Evolutionary conservation across 2,888 invertebrate genomes (phyloP), one percentile per base, ranked within the genome.

Genomic region (Pammene aurita): DNA sequence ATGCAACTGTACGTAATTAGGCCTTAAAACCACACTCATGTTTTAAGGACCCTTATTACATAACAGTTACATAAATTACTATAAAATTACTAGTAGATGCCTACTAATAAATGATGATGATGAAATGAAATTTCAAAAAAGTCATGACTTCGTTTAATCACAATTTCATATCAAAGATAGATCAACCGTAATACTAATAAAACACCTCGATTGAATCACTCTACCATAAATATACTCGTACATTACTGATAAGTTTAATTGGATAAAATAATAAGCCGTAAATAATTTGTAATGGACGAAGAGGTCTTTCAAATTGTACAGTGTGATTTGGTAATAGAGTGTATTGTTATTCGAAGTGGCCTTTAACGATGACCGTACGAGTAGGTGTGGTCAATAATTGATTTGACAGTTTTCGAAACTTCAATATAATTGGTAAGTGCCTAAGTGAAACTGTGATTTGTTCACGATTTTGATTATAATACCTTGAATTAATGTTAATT

Each of bases 201-300:
- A 66, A 67, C 5, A 48, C 26, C 38, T 52, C 50, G 41, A 38
- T 42, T 52, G 41, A 58, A 68, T 63, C 57, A 67, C 18, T n/a
- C 16, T n/a, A 34, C n/a, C 9, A 50, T 67, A 48, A 67, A 67
- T 55, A 38, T 2, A 35, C 46, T 26, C 26, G 26, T 26, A 26
- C 4, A 48, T 61, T 55, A 48, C n/a, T 60, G 26, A 58, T 63
- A 16, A 52, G 2, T 56, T 62, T 67, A 58, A 68, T 58, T 68
- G 52, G 57, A 11, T 18, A 58, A 58, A 58, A 63, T 68, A 68
- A 68, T 68, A 64, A 63, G 52, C 26, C 34, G 38, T 58, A 50
- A 46, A 44, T 35, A 63, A 68, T 44, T 50, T 26, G n/a, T 50
- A 38, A 57, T 58, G n/a, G n/a, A 42, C 2, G 48, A 48, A 10